Conservation (phyloP, 2,888 invertebrate species). For the Ormyrus labotus region DNA sequence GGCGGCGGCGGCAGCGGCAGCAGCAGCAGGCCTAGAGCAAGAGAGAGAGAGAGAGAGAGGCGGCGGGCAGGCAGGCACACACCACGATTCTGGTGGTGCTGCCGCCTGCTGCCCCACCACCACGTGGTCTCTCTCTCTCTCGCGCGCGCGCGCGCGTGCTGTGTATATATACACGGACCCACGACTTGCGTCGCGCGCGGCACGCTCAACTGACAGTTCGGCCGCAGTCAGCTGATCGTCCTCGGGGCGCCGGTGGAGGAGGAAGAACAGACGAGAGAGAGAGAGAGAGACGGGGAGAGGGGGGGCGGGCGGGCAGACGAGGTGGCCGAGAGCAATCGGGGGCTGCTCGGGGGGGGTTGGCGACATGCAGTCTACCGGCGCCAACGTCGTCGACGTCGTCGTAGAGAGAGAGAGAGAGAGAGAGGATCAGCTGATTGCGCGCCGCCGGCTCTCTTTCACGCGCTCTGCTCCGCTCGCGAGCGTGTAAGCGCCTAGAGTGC, state of each 20-base stretch:
- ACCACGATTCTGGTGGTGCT: constrained; percentile 36
- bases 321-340: constrained; percentile 43
- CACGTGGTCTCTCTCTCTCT: constrained; percentile 40
- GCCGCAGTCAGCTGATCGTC: constrained; percentile 72
- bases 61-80: constrained; percentile 31
- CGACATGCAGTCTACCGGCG: constrained; percentile 72
- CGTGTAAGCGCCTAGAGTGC: constrained; percentile 59
- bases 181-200: constrained; percentile 61
- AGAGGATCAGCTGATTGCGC: constrained; percentile 66
- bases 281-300: constrained; percentile 54
- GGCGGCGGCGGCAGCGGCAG: neutral
- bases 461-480: neutral
- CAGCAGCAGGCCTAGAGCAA: neutral
- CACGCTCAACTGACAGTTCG: constrained; percentile 68
- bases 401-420: constrained; percentile 27
- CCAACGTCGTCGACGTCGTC: constrained; percentile 51
- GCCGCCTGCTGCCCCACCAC: constrained; percentile 58
- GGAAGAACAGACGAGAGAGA: constrained; percentile 55
- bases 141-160: constrained; percentile 31
- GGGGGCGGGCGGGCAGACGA: constrained; percentile 52
- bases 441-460: constrained; percentile 33
- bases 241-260: constrained; percentile 58
- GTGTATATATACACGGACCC: constrained; percentile 26
- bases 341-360: constrained; percentile 64
- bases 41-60: constrained; percentile 19